A percentile compares a stretch with the other conserved stretches of the same genome.
Conservation (phyloP, 2,888 invertebrate genomes). For the Mamestra brassicae region DNA sequence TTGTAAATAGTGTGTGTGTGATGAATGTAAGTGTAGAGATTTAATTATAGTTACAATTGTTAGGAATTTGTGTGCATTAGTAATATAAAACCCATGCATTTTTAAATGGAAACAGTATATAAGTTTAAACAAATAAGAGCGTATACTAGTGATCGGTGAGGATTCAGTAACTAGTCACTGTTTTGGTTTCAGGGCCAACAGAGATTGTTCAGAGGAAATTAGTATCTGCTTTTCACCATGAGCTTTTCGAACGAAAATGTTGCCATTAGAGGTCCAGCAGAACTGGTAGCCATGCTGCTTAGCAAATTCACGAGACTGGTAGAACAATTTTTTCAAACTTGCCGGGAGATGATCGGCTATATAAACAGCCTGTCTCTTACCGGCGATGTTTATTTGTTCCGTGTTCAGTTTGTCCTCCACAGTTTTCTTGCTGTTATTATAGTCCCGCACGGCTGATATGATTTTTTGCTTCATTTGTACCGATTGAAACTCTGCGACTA, state of each 20-base stretch:
- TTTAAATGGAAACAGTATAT: too few species aligned
- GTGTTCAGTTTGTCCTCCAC: constrained; percentile 3
- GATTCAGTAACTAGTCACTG: not conserved
- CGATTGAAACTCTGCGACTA: not conserved
- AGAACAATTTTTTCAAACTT: constrained; percentile 3
- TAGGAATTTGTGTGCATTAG: too few species aligned
- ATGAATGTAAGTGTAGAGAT: too few species aligned
- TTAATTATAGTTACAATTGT: too few species aligned
- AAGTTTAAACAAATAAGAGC: too few species aligned
- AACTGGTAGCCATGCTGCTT: not conserved
- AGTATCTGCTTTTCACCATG: constrained; percentile 3
- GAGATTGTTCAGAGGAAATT: constrained; percentile 6
- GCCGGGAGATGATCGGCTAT: not conserved
- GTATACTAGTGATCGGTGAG: not conserved
- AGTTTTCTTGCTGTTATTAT: constrained; percentile 1
- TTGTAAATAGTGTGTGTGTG: too few species aligned
- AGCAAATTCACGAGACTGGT: not conserved
- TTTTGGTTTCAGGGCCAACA: not conserved
- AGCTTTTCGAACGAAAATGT: not conserved
- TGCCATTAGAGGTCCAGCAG: constrained; percentile 3
- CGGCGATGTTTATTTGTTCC: not conserved
- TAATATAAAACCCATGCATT: too few species aligned
- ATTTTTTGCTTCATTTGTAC: too few species aligned
- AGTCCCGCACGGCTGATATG: not conserved
- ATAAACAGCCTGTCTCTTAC: constrained; percentile 4